These are phyloP conservation scores for Galemys pyrenaicus DNA, from an alignment of 2,113 vertebrate genomes.

Conservation along the genomic window DNA sequence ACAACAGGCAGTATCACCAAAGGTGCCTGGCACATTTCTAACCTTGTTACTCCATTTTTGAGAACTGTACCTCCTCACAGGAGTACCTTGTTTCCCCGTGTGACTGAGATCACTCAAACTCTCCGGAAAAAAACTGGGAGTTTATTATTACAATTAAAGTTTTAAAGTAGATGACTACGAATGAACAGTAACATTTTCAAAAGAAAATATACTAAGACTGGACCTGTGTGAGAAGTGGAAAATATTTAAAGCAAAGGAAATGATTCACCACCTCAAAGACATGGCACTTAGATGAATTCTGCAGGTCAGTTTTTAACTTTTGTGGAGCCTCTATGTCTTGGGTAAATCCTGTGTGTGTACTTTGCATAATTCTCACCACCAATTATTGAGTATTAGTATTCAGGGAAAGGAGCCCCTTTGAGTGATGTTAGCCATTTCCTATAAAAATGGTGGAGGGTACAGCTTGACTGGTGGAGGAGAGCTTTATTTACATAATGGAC, in stretches of 20 bases:
- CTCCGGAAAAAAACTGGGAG: background rate
- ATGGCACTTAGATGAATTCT: conserved; percentile 42
- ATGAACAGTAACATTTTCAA: conserved; percentile 48
- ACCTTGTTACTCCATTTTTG: background rate
- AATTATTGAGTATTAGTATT: background rate
- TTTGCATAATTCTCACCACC: background rate
- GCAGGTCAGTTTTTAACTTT: conserved; percentile 12
- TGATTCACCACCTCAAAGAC: conserved; percentile 47
- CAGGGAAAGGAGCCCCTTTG: background rate
- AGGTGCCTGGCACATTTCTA: background rate
- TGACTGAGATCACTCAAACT: background rate
- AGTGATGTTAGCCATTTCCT: background rate
- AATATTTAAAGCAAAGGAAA: conserved; percentile 61
- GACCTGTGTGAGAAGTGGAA: conserved; percentile 59
- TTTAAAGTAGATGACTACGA: conserved; percentile 37
- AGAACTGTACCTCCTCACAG: background rate
- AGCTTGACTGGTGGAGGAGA: background rate
- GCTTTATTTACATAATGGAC: conserved; percentile 15
- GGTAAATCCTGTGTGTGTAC: background rate
- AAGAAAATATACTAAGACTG: conserved; percentile 56
- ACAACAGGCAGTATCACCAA: no score
- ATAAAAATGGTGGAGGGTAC: background rate
- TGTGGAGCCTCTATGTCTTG: background rate
- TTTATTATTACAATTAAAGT: conserved; percentile 53
- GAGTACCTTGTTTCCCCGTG: rapidly evolving